Evolutionary conservation across 2,888 invertebrate species (phyloP), one percentile per base, ranked within the genome.

Genomic region (Plagodis pulveraria): DNA sequence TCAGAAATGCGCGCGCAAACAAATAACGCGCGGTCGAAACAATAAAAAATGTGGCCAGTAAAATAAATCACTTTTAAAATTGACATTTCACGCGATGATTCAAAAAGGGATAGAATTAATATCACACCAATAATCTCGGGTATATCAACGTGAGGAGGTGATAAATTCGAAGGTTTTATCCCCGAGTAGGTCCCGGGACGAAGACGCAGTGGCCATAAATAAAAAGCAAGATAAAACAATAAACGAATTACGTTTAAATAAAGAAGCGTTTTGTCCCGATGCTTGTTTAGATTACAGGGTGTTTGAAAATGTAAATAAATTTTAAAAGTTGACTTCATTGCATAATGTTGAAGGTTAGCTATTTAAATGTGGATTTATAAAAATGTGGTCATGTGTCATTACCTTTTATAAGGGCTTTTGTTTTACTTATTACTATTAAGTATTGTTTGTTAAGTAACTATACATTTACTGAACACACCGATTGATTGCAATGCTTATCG

Each of bases 211-310:
- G 82, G 72, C 85, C 91, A 84, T 92, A 91, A 92, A 92, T 90
- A 90, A 85, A 79, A 82, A 84, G 76, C 74, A 77, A 91, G 91
- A 91, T 91, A 91, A 92, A 91, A 91, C 91, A 92, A 92, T 92
- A 91, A 91, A 91, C 89, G 90, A 84, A 91, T 91, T 91, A 91
- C 85, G 84, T 86, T 86, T 84, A 88, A 87, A 90, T 89, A 91
- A 91, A 91, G 86, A 84, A 89, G 84, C 89, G 87, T 89, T 91
- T 91, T 90, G 91, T 91, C 79, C 78, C 75, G 74, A 77, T 75
- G 75, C 77, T 77, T 83, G 87, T 83, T 86, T 86, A 84, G 81
- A 77, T 77, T 80, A 89, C 69, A 85, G 87, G 77, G 46, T 85
- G 88, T 64, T 63, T 53, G 53, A 57, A 56, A 62, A 63, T 63